Conservation (phyloP, 2,888 invertebrate genomes). For the Tuberolachnus salignus region DNA sequence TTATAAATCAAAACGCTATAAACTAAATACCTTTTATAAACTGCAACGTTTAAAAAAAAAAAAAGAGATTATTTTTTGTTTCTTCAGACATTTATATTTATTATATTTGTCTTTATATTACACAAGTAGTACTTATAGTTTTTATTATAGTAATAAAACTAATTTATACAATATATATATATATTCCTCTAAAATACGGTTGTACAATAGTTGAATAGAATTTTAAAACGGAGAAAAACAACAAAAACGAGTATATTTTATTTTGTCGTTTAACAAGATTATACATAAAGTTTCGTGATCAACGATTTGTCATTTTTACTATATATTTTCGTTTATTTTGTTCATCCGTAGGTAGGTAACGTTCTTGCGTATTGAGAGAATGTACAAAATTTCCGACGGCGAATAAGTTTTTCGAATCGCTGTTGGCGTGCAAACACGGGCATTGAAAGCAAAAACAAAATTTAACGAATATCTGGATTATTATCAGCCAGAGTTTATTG, state of each 20-base stretch:
- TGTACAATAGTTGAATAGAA: conserved; percentile 9
- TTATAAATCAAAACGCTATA: not conserved
- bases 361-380: not conserved
- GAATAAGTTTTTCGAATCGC: too few relatives aligned
- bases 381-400: not conserved
- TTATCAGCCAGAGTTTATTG: too few relatives aligned
- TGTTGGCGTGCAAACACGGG: too few relatives aligned
- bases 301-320: conserved; percentile 23
- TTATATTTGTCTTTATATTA: not conserved
- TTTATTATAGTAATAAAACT: conserved; percentile 43
- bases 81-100: not conserved
- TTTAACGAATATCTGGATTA: too few relatives aligned
- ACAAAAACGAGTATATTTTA: conserved; percentile 26
- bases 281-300: conserved; percentile 13
- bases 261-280: conserved; percentile 37
- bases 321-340: not conserved
- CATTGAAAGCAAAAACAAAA: too few relatives aligned
- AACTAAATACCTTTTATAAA: too few relatives aligned
- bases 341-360: not conserved
- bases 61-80: too few relatives aligned
- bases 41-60: too few relatives aligned
- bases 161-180: conserved; percentile 12
- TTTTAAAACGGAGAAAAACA: conserved; percentile 28
- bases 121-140: not conserved
- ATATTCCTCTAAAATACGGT: not conserved